Conservation (phyloP, 2,888 invertebrate species). For the Ferdinandea cuprea region DNA sequence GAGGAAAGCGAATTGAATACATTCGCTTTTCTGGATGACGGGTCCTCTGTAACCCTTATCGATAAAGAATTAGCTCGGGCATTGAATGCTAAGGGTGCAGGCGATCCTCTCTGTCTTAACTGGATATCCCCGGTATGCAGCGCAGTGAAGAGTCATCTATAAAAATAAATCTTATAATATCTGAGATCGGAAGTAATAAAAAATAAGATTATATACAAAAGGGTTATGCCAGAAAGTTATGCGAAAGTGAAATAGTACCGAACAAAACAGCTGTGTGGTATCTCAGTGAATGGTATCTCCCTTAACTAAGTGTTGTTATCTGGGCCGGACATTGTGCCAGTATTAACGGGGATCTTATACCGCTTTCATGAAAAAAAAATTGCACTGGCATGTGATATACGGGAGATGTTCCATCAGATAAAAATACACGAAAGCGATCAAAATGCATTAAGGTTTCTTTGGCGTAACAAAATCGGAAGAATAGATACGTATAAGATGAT, state of each 20-base stretch:
- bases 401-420: background rate
- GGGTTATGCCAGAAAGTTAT: too few species aligned
- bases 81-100: background rate
- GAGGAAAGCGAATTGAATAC: conserved; percentile 6
- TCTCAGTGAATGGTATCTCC: conserved; percentile 17
- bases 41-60: conserved; percentile 20
- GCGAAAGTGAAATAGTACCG: background rate
- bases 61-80: conserved; percentile 5
- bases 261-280: conserved; percentile 4
- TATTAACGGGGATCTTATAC: conserved; percentile 15
- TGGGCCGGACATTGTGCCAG: conserved; percentile 14
- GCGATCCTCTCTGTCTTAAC: conserved; percentile 15
- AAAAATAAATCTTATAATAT: conserved; percentile 20
- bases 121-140: conserved; percentile 6
- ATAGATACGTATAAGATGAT: conserved; percentile 2
- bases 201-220: background rate
- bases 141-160: conserved; percentile 23
- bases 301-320: background rate
- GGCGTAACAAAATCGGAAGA: background rate
- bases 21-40: conserved; percentile 20
- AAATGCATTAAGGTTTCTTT: background rate
- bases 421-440: background rate
- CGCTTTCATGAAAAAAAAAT: background rate
- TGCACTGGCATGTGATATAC: background rate
- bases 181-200: background rate